A percentile compares a stretch with the other conserved stretches of the same genome.
phyloP scores from a whole-genome alignment of 2,797 vertebrate genomes.

The Chrosomus eos region DNA sequence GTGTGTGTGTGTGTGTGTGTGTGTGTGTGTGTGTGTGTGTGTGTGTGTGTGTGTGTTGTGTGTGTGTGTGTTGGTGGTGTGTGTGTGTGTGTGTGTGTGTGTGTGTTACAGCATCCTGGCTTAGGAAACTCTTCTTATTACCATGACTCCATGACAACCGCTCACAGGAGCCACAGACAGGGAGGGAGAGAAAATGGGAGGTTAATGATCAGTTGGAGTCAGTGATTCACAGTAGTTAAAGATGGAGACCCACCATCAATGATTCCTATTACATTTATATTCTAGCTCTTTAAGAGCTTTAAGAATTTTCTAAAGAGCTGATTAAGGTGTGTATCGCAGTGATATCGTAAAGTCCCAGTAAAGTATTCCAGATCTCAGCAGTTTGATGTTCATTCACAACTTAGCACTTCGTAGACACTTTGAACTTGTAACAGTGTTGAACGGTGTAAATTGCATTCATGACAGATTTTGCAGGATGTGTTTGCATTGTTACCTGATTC shows the following conservation, averaged over 20 bases:
- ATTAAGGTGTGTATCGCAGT: neutral
- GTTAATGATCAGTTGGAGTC: slow-evolving; percentile 52
- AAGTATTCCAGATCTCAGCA: neutral
- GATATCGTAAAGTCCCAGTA: neutral
- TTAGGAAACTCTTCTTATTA: slow-evolving; percentile 49
- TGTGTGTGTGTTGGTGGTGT: slow-evolving; percentile 9
- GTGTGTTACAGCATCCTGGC: neutral
- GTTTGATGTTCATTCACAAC: neutral
- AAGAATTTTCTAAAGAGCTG: slow-evolving; percentile 9
- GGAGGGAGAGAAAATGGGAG: slow-evolving; percentile 24
- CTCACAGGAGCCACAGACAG: slow-evolving; percentile 23
- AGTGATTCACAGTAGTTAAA: slow-evolving; percentile 27
- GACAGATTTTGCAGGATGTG: neutral
- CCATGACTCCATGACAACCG: slow-evolving; percentile 52
- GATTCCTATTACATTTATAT: neutral
- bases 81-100: slow-evolving; percentile 21
- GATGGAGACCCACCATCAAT: slow-evolving; percentile 20
- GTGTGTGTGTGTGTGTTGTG: slow-evolving; percentile 31
- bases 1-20: neutral
- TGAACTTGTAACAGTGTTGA: too few species aligned
- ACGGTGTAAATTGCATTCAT: neutral
- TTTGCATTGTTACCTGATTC: neutral
- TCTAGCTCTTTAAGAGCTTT: neutral
- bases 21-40: slow-evolving; percentile 22
- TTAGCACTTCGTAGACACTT: neutral